Percentiles rank a stretch among this genome's conserved stretches.
Evolutionary conservation across 1,140 invertebrate species (phyloP).

Genomic region (Tribolium castaneum): DNA sequence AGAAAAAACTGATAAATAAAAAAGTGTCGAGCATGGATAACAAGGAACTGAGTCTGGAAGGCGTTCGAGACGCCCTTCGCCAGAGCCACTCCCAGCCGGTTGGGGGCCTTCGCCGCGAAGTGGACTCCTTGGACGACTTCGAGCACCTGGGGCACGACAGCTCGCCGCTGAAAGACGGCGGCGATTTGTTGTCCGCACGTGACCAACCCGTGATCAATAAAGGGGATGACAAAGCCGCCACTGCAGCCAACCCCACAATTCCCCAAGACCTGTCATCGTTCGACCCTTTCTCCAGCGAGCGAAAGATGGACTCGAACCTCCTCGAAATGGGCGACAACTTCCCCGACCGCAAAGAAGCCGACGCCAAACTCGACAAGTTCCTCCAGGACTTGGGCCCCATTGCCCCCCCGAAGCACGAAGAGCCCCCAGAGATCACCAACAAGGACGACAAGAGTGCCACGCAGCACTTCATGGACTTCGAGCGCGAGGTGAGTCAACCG

Average conservation of each 20-base stretch:
- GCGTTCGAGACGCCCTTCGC: neutral
- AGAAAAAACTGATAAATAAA: neutral
- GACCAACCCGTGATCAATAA: conserved; percentile 54
- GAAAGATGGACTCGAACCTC: conserved; percentile 58
- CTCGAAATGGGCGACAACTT: conserved; percentile 54
- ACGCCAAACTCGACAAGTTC: conserved; percentile 57
- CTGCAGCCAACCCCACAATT: conserved; percentile 31
- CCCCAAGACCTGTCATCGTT: conserved; percentile 46
- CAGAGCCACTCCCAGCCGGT: conserved; percentile 3
- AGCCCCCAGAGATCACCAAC: conserved; percentile 44
- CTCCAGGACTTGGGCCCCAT: conserved; percentile 51
- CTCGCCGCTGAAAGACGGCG: conserved; percentile 48
- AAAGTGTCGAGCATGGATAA: conserved; percentile 26
- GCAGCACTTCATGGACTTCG: conserved; percentile 66
- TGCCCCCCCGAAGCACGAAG: conserved; percentile 57
- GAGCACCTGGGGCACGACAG: conserved; percentile 73
- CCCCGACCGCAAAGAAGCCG: conserved; percentile 53
- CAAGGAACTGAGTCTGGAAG: neutral
- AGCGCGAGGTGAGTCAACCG: conserved; percentile 58
- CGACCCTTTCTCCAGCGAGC: conserved; percentile 43
- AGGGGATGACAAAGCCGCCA: conserved; percentile 51
- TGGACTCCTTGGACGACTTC: conserved; percentile 78
- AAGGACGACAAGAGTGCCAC: conserved; percentile 61
- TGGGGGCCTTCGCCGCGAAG: conserved; percentile 60
- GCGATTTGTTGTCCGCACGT: conserved; percentile 50